Conservation (phyloP, 2,888 invertebrate genomes). For the Octonoba sinensis region DNA sequence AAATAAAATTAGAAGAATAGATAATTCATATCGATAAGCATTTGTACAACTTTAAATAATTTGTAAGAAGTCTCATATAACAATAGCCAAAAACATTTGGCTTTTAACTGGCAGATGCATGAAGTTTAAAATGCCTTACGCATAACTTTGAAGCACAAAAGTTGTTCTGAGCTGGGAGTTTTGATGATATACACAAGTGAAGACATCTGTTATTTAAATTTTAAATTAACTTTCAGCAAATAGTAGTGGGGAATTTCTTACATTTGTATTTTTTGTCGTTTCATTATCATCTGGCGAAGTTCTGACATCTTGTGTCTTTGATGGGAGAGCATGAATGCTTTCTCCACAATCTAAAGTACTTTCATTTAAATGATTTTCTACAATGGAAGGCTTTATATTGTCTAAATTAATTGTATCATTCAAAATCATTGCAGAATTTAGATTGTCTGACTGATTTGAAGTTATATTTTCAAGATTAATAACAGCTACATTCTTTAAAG, state of each 20-base stretch:
- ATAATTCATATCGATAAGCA: slow-evolving; percentile 42
- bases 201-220: background rate
- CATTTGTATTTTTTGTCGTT: slow-evolving; percentile 1
- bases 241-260: slow-evolving; percentile 23
- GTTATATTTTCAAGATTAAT: background rate
- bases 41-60: slow-evolving; percentile 35
- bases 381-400: too few relatives aligned
- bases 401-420: too few relatives aligned
- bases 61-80: slow-evolving; percentile 23
- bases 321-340: background rate
- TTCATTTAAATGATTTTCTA: background rate
- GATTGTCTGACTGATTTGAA: background rate
- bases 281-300: background rate
- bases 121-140: slow-evolving; percentile 32
- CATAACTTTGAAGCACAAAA: background rate
- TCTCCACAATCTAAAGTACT: background rate
- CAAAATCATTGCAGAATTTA: background rate
- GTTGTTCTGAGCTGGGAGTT: background rate
- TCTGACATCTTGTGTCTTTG: background rate
- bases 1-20: slow-evolving; percentile 53
- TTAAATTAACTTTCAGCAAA: slow-evolving; percentile 38
- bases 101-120: slow-evolving; percentile 23
- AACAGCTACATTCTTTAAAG: too few relatives aligned
- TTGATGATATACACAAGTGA: slow-evolving; percentile 19
- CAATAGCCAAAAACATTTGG: slow-evolving; percentile 14